Base-by-base conservation (phyloP, 2,113 vertebrate species). In the Neofelis nebulosa region DNA sequence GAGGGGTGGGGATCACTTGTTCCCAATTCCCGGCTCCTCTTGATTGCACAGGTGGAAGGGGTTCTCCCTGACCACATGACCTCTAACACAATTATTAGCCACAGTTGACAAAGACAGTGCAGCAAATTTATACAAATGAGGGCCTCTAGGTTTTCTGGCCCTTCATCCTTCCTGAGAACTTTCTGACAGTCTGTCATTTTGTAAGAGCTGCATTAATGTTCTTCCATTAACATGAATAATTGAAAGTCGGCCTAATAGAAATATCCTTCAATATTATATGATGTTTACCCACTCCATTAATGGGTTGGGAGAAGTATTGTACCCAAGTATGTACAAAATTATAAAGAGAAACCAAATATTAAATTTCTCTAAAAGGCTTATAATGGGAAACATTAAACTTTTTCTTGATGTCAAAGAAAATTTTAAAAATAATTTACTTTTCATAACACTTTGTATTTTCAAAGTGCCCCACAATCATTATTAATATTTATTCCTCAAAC, bases 151-250 rank as follows among this genome's bases (percentile, higher is more conserved):
- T 63, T 95, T 82, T 94, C 33, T 80, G 41, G 55, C 9, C 18
- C 76, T 92, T 88, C 21, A 33, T 31, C 19, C 61, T 91, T 79
- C 41, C 69, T 92, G 38, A 91, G 65, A 68, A 90, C 63, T 69
- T 83, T 93, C 65, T 79, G 89, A 97, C 2, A 93, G 55, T 80
- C 27, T 94, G 45, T 66, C 74, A 92, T 92, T 50, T 97, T 92
- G 52, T 91, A 90, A 95, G 74, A 94, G 76, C 45, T 85, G 52
- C 91, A 91, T 97, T 96, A 93, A 92, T 55, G 33, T 66, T 96
- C 66, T 80, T 89, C 84, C 76, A 90, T 95, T 98, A 96, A 78
- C 65, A 92, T 96, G 80, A 96, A 95, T 97, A 97, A 98, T 81
- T 97, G 52, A 98, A 95, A 96, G 29, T 74, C 73, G 48, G 52